Conservation (phyloP, 2,797 vertebrate species). For the Squalus acanthias region DNA sequence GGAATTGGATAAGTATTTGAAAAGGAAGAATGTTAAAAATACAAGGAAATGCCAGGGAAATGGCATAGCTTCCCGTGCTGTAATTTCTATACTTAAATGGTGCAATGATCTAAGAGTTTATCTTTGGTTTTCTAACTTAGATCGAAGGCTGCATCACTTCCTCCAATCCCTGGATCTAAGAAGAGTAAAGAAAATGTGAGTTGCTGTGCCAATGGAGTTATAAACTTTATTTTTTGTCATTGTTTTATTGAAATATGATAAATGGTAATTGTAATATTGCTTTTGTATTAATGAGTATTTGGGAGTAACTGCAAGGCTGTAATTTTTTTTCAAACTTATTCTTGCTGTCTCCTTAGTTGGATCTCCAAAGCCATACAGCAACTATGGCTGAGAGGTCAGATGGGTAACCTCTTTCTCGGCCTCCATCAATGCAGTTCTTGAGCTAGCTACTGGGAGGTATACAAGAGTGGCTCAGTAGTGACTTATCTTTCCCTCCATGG, state of each 20-base stretch:
- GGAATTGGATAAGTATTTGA: background rate
- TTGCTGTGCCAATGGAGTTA: slow-evolving; percentile 39
- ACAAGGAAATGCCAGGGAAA: background rate
- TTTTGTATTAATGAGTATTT: background rate
- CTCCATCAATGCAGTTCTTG: background rate
- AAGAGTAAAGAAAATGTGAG: slow-evolving; percentile 89
- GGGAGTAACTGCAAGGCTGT: background rate
- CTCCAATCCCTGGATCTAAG: slow-evolving; percentile 73
- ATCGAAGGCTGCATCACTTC: slow-evolving; percentile 76
- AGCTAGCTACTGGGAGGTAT: background rate
- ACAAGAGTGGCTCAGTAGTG: background rate
- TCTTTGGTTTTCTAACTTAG: slow-evolving; percentile 56
- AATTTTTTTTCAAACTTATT: background rate
- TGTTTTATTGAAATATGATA: background rate
- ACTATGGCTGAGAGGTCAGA: background rate
- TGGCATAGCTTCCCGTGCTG: background rate
- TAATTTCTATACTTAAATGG: background rate
- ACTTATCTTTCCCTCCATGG: background rate
- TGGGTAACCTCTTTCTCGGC: background rate
- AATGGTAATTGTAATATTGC: background rate
- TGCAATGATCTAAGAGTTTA: background rate
- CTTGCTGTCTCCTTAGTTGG: background rate
- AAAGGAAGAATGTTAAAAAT: background rate
- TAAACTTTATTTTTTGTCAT: background rate
- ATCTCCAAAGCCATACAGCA: background rate